A percentile compares a stretch with the other conserved stretches of the same genome.
Conservation (phyloP, 2,888 invertebrate species). For the Hypsopygia costalis region DNA sequence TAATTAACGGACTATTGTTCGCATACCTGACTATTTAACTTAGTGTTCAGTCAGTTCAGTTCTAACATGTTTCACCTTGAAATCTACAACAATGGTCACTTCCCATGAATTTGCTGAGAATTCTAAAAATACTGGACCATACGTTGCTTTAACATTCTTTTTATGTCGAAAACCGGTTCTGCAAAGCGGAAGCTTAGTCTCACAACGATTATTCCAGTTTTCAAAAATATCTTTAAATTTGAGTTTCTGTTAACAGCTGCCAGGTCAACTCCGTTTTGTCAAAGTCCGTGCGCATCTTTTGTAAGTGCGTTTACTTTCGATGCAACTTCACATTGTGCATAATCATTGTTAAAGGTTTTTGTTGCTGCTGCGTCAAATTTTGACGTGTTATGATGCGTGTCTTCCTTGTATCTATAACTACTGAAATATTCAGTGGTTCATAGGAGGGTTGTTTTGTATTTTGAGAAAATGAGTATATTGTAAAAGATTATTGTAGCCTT, state of each 20-base stretch:
- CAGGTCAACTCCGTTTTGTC: constrained; percentile 34
- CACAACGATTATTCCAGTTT: constrained; percentile 61
- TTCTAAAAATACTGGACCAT: constrained; percentile 18
- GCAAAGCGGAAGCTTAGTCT: constrained; percentile 60
- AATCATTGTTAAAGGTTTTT: constrained; percentile 20
- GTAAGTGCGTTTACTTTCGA: constrained; percentile 28
- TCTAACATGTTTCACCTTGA: constrained; percentile 14
- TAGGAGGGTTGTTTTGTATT: constrained; percentile 2
- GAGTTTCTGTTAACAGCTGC: constrained; percentile 41
- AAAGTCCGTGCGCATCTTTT: constrained; percentile 32
- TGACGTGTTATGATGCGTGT: constrained; percentile 22
- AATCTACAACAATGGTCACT: constrained; percentile 13
- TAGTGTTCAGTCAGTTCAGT: constrained; percentile 2
- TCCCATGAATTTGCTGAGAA: constrained; percentile 30
- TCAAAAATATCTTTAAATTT: constrained; percentile 36
- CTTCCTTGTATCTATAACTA: neutral
- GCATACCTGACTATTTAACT: neutral
- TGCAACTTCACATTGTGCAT: constrained; percentile 35
- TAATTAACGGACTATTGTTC: neutral
- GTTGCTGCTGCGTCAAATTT: constrained; percentile 25
- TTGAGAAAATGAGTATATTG: neutral
- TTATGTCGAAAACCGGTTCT: constrained; percentile 49
- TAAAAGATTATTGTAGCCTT: constrained; percentile 11
- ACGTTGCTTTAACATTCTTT: constrained; percentile 20
- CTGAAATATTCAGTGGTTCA: neutral